These are phyloP conservation scores for Steromphala cineraria DNA, from an alignment of 2,888 invertebrate genomes.

Conservation along the genomic window DNA sequence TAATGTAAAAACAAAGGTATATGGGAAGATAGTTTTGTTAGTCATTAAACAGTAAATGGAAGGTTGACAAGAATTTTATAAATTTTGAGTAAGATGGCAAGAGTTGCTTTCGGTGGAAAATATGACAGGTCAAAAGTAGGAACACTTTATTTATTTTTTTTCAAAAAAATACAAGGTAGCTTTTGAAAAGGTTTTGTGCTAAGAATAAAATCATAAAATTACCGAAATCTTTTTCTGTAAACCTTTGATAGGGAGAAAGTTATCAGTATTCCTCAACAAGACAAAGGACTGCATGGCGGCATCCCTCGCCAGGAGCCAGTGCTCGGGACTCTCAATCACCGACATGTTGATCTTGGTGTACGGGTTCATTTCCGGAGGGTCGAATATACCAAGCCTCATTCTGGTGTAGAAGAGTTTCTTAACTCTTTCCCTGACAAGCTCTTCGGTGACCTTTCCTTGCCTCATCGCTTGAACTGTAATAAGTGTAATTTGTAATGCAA, in stretches of 20 bases:
- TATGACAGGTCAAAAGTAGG: too few relatives aligned
- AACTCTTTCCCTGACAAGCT: constrained; percentile 44
- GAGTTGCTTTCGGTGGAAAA: too few relatives aligned
- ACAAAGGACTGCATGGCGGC: constrained; percentile 64
- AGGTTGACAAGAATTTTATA: too few relatives aligned
- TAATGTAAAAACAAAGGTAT: too few relatives aligned
- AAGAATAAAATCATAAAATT: too few relatives aligned
- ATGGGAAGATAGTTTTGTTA: too few relatives aligned
- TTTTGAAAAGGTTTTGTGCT: too few relatives aligned
- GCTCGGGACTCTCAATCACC: constrained; percentile 47
- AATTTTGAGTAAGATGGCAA: too few relatives aligned
- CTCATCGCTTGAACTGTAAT: constrained; percentile 46
- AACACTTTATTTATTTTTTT: too few relatives aligned
- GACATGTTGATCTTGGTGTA: constrained; percentile 51
- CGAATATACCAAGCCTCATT: constrained; percentile 66
- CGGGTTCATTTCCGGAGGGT: constrained; percentile 64
- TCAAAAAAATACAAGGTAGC: too few relatives aligned
- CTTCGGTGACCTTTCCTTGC: constrained; percentile 45
- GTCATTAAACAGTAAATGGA: too few relatives aligned
- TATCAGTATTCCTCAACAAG: constrained; percentile 53
- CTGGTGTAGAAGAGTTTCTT: constrained; percentile 62
- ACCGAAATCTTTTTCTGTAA: not conserved
- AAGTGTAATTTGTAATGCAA: not conserved
- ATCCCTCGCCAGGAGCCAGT: constrained; percentile 44
- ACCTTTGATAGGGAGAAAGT: not conserved